phyloP scores from a whole-genome alignment of 1,140 invertebrate species.

The Archivesica marissinica region DNA sequence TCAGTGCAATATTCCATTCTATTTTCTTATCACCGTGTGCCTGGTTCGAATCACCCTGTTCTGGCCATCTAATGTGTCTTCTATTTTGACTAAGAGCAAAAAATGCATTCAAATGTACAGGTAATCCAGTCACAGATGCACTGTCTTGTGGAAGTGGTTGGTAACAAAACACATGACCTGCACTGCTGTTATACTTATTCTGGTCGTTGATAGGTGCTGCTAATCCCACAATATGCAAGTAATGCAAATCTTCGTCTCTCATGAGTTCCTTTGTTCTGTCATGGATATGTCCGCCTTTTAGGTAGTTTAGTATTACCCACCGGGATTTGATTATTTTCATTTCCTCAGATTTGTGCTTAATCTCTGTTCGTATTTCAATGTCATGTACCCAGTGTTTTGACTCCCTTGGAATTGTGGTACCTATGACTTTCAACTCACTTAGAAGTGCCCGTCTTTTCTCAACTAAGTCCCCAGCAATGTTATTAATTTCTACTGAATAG shows the following conservation, averaged over 20 bases:
- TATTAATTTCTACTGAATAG: not conserved
- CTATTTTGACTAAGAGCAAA: slow-evolving; percentile 74
- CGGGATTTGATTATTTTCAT: not conserved
- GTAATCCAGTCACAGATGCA: slow-evolving; percentile 68
- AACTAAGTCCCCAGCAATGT: not conserved
- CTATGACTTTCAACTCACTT: not conserved
- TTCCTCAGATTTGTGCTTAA: not conserved
- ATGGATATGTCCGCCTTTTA: slow-evolving; percentile 31
- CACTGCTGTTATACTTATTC: not conserved
- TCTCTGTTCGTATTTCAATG: not conserved
- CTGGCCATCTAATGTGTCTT: slow-evolving; percentile 72
- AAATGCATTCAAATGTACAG: slow-evolving; percentile 75
- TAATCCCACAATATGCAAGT: slow-evolving; percentile 68
- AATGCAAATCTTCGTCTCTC: not conserved
- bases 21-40: slow-evolving; percentile 57
- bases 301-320: slow-evolving; percentile 21
- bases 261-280: slow-evolving; percentile 2
- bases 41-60: slow-evolving; percentile 4
- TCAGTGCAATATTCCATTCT: slow-evolving; percentile 71
- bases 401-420: too few relatives aligned
- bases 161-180: slow-evolving; percentile 74
- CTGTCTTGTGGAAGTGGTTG: slow-evolving; percentile 70
- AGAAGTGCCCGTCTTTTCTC: not conserved
- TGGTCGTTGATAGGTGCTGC: slow-evolving; percentile 47
- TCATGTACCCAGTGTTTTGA: not conserved